These are phyloP conservation scores for Galbula dea DNA, from an alignment of 2,113 vertebrate genomes.

Conservation along the genomic window DNA sequence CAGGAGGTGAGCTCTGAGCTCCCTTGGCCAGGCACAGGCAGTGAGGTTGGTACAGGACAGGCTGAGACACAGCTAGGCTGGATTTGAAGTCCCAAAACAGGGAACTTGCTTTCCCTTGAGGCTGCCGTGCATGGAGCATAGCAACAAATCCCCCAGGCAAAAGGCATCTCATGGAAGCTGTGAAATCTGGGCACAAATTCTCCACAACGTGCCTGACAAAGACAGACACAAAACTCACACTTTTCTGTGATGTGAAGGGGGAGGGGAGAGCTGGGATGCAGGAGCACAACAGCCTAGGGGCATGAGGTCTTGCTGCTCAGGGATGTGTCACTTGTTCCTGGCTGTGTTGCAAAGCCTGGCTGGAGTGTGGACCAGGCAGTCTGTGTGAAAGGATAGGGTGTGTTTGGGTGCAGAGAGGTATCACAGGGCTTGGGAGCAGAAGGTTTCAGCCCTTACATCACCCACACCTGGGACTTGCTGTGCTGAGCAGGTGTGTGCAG, in stretches of 20 bases:
- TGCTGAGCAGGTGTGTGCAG: fast-evolving
- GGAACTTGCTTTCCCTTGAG: background rate
- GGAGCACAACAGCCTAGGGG: background rate
- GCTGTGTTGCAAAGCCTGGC: background rate
- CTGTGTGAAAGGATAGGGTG: fast-evolving
- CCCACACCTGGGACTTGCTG: background rate
- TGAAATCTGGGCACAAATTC: background rate
- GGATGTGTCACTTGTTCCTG: background rate
- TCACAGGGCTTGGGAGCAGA: background rate
- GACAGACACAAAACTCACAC: background rate
- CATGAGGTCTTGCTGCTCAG: fast-evolving
- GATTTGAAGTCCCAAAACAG: background rate
- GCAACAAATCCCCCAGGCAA: background rate
- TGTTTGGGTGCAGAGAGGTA: background rate
- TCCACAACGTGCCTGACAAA: background rate
- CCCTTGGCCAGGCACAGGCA: background rate
- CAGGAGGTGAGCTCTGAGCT: background rate
- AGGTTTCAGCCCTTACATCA: fast-evolving
- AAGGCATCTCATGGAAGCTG: background rate
- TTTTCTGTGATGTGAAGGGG: background rate
- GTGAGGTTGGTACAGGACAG: fast-evolving
- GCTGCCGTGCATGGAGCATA: background rate
- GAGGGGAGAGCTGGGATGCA: background rate
- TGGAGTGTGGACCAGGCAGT: fast-evolving
- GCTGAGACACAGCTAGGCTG: background rate